phyloP scores from a whole-genome alignment of 2,113 vertebrate species.

The Rhabdomys dilectus region DNA sequence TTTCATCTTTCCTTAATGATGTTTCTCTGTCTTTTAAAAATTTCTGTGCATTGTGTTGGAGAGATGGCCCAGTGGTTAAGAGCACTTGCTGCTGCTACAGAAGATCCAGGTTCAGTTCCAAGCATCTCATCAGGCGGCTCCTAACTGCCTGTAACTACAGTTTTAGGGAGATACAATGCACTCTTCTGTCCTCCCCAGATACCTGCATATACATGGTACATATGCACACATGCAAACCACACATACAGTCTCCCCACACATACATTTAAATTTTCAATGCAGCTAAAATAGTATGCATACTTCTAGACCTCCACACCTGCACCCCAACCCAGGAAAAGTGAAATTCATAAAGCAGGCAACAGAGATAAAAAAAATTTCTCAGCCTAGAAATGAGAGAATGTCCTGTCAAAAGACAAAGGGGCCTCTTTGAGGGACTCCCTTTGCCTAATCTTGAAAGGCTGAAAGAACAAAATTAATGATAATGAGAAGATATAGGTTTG shows the following conservation, averaged over 20 bases:
- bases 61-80: neutral
- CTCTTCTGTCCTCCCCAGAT: no score
- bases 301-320: neutral
- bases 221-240: neutral
- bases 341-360: neutral
- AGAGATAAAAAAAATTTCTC: neutral
- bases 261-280: neutral
- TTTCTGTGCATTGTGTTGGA: neutral
- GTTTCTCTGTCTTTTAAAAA: neutral
- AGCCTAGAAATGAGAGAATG: neutral
- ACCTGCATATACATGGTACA: neutral
- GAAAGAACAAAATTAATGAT: conserved; percentile 38
- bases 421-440: neutral
- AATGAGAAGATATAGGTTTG: neutral
- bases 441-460: neutral
- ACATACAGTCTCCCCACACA: neutral
- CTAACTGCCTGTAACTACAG: neutral
- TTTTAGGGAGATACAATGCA: no score
- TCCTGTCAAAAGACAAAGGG: neutral
- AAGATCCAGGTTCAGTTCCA: neutral
- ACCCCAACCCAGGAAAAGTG: neutral
- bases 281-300: neutral
- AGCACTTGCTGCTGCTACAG: neutral
- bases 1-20: neutral
- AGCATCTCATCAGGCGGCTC: neutral